Conservation (phyloP, 2,888 invertebrate genomes). For the Terebella lapidaria region DNA sequence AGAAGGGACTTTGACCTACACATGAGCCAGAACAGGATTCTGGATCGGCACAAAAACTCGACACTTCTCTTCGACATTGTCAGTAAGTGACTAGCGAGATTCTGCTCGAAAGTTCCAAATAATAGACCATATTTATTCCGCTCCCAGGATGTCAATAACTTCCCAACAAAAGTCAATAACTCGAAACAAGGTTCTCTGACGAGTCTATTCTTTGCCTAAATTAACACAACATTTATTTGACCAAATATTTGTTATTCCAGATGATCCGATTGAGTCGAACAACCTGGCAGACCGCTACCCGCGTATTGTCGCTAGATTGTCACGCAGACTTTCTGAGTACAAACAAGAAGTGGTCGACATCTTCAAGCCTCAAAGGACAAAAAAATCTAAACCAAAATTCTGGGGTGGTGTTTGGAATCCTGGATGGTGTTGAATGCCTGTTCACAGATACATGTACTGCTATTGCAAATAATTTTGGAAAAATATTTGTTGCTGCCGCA, state of each 20-base stretch:
- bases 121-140: too few species aligned
- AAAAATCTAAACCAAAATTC: constrained; percentile 20
- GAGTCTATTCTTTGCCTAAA: too few species aligned
- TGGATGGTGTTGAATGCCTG: constrained; percentile 23
- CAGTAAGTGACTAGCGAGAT: too few species aligned
- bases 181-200: too few species aligned
- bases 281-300: constrained; percentile 29
- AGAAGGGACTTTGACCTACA: neutral
- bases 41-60: constrained; percentile 4
- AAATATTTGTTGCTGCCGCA: too few species aligned
- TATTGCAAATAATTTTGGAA: too few species aligned
- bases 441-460: too few species aligned
- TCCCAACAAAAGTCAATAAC: too few species aligned
- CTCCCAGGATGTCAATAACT: too few species aligned
- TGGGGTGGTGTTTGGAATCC: constrained; percentile 23
- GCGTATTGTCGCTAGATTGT: constrained; percentile 27
- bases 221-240: too few species aligned
- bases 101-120: too few species aligned
- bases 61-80: constrained; percentile 15
- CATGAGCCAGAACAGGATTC: neutral
- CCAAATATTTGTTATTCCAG: constrained; percentile 21
- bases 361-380: constrained; percentile 15
- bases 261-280: constrained; percentile 33
- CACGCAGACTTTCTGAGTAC: constrained; percentile 26
- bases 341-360: constrained; percentile 14